These are phyloP conservation scores for Archivesica marissinica DNA, from an alignment of 1,140 invertebrate species.

Conservation along the genomic window DNA sequence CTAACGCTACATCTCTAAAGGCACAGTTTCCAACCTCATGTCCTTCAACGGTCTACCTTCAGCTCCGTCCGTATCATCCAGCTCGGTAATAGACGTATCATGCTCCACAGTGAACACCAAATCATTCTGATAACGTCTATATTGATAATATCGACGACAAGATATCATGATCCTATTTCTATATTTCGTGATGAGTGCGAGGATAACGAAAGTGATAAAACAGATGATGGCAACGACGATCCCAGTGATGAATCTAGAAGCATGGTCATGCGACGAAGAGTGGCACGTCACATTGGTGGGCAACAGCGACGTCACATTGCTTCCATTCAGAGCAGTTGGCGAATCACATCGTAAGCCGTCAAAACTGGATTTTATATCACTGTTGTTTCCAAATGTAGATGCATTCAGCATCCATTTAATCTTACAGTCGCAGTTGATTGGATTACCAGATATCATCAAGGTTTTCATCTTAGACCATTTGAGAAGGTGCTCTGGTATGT, in stretches of 20 bases:
- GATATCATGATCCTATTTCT: conserved; percentile 36
- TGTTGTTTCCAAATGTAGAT: conserved; percentile 42
- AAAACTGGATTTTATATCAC: conserved; percentile 22
- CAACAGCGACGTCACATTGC: background rate
- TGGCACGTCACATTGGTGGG: background rate
- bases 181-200: conserved; percentile 6
- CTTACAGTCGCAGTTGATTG: conserved; percentile 49
- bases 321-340: background rate
- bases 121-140: conserved; percentile 55
- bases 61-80: conserved; percentile 23
- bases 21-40: conserved; percentile 38
- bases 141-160: conserved; percentile 48
- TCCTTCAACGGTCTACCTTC: conserved; percentile 42
- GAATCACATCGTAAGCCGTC: conserved; percentile 4
- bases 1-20: background rate
- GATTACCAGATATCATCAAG: conserved; percentile 4
- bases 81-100: conserved; percentile 49
- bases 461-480: background rate
- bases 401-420: conserved; percentile 40
- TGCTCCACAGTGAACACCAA: conserved; percentile 54
- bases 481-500: conserved; percentile 21
- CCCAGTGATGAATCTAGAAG: conserved; percentile 10
- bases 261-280: background rate
- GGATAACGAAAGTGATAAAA: background rate
- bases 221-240: conserved; percentile 43